A percentile compares a stretch with the other conserved stretches of the same genome.
These are phyloP conservation scores for Imbricaverruca yamaguchii DNA, from an alignment of 2,888 invertebrate species.

Conservation along the genomic window DNA sequence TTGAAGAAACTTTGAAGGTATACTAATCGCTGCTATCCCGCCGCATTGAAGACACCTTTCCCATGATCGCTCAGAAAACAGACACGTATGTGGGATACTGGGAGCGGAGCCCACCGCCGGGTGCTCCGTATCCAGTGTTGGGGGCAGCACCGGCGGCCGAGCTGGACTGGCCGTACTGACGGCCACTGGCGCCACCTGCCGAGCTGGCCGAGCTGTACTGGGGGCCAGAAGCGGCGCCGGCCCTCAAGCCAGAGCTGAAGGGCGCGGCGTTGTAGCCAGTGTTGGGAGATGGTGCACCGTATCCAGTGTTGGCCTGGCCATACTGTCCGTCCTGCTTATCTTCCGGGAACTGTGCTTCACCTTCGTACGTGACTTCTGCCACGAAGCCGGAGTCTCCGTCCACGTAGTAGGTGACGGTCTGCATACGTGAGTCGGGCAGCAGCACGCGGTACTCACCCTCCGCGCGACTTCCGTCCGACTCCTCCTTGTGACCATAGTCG, in stretches of 20 bases:
- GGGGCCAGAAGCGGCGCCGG: not conserved
- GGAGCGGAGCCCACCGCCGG: not conserved
- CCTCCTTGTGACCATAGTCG: not conserved
- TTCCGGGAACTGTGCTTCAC: not conserved
- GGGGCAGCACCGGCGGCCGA: not conserved
- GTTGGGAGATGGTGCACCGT: not conserved
- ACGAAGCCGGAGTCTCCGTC: not conserved
- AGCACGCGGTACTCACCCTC: constrained; percentile 3
- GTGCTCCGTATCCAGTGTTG: not conserved
- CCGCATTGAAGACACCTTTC: too few relatives aligned
- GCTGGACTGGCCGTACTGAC: not conserved
- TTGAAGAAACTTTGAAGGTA: too few relatives aligned
- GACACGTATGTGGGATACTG: not conserved
- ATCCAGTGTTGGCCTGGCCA: not conserved
- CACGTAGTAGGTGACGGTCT: constrained; percentile 12
- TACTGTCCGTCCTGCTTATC: not conserved
- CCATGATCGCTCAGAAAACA: not conserved
- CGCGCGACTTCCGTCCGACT: not conserved
- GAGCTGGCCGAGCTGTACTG: not conserved
- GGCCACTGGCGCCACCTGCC: not conserved
- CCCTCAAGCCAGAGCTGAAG: not conserved
- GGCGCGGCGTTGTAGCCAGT: not conserved
- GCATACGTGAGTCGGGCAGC: not conserved
- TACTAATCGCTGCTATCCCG: not conserved
- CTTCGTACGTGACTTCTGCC: not conserved